Evolutionary conservation across 2,797 vertebrate genomes (phyloP), one percentile per base, ranked within the genome.

Genomic region (Gallinago solitaria): DNA sequence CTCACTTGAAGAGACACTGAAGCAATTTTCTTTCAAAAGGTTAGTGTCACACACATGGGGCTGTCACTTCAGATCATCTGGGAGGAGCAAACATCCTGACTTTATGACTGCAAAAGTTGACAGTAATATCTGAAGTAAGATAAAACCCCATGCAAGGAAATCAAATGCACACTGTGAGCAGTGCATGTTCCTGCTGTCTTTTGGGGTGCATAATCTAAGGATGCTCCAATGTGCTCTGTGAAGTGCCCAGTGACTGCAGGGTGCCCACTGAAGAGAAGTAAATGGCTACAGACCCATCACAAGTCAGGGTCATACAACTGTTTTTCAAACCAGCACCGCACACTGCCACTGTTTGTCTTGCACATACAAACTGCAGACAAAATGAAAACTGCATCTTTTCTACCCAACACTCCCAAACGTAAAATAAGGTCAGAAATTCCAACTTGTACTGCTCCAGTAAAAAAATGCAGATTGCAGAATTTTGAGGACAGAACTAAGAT

Each of bases 21-120:
- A 92, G 56, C 68, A 33, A 85, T 77, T 89, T 95, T 90, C 71
- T 87, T 12, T 87, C 64, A 39, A 57, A 89, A 92, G 41, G 30
- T 89, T 89, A 65, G 48, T 61, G 68, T 89, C 90, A 85, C 83
- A 85, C 83, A 85, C 47, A 50, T 84, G 86, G 71, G 53, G 33
- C 67, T 94, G 83, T 90, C 68, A 83, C 68, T 96, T 81, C 68
- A 83, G 30, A 37, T 71, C 45, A 59, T 41, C 64, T 47, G 75
- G 78, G 81, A 87, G 64, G 53, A 90, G 50, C 21, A 89, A 90
- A 67, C 11, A 35, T 84, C 48, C 53, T 57, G 60, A 33, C 37
- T 87, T 84, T 48, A 69, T 0, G 1, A 30, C 5, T 63, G 61
- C 47, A 78, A 30, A 56, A 91, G 69, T 73, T 77, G 82, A 93